phyloP scores from a whole-genome alignment of 2,888 invertebrate species.

The Watsonalla cultraria region DNA sequence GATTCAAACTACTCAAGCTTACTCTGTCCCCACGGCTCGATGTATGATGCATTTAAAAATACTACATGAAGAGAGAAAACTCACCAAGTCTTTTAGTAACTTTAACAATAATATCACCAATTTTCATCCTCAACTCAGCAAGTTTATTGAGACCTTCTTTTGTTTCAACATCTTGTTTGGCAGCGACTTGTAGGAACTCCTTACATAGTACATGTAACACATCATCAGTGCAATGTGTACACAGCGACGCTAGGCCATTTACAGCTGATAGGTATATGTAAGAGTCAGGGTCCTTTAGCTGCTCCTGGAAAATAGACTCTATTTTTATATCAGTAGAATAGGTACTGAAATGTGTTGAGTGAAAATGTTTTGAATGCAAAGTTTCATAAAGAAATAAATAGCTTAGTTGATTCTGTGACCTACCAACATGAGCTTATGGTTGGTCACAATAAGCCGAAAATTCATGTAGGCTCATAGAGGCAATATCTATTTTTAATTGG shows the following conservation, averaged over 20 bases:
- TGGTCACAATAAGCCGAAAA: no score
- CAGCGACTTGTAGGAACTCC: constrained; percentile 77
- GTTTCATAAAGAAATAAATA: no score
- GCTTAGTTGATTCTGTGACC: no score
- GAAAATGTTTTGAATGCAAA: no score
- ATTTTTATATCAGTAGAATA: constrained; percentile 1
- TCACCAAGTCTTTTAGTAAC: constrained; percentile 84
- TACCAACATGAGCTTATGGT: no score
- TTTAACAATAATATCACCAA: constrained; percentile 89
- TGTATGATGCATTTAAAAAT: not conserved
- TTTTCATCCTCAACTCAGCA: constrained; percentile 83
- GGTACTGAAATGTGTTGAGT: not conserved
- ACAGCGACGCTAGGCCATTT: constrained; percentile 85
- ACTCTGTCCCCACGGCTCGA: no score
- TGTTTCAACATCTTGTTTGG: constrained; percentile 29
- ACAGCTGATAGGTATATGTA: constrained; percentile 90
- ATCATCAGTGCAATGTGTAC: constrained; percentile 81
- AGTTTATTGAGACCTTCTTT: constrained; percentile 58
- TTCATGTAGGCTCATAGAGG: no score
- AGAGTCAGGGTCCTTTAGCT: constrained; percentile 87
- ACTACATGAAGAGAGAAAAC: constrained; percentile 15
- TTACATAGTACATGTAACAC: constrained; percentile 83
- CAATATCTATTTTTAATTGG: no score
- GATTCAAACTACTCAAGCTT: no score
- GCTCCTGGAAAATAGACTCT: constrained; percentile 73